Base-by-base conservation (phyloP, 2,888 invertebrate genomes). In the Ectobius pallidus region DNA sequence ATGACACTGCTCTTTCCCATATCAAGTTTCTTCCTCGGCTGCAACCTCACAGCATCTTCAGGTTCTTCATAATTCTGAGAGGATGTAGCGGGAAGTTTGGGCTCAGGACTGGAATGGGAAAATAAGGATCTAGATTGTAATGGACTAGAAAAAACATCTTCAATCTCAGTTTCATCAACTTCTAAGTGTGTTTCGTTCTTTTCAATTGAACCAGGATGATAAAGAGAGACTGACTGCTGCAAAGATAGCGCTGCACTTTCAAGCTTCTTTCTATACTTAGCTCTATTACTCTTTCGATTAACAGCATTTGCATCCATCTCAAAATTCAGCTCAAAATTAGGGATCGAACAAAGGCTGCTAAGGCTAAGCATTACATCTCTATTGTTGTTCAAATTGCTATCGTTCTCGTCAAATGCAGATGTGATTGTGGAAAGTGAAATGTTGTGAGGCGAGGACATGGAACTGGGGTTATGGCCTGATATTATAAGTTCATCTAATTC, bases 321-420 rank as follows among this genome's bases (percentile, higher is more conserved):
- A 44, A 65, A 65, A 39, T 30, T 44, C n/a, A 46, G 46, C 25
- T 65, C 65, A 65, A 65, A 46, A n/a, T 65, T 27, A 14, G 27
- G 44, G 0, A 65, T 76, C 2, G 79, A 80, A 71, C 78, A 78
- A n/a, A 78, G 72, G 73, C 79, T 78, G 65, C 78, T 78, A 67
- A 80, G 73, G 71, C 77, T 79, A 49, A 78, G 71, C 25, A 74
- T 44, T 25, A 76, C 74, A 55, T 77, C 73, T 46, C 39, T 67
- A n/a, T 76, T 73, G 9, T 74, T 73, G 55, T 75, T 68, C 6
- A 34, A 32, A 30, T 34, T 49, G 39, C 58, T 27, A 32, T 30
- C 14, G 34, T 61, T 44, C 6, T 69, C 62, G 18, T 44, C 65
- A 27, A n/a, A 18, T n/a, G 16, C 9, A 14, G 46, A n/a, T 27